Evolutionary conservation across 2,113 vertebrate species (phyloP), one percentile per base, ranked within the genome.

Genomic region (Pimephales promelas): DNA sequence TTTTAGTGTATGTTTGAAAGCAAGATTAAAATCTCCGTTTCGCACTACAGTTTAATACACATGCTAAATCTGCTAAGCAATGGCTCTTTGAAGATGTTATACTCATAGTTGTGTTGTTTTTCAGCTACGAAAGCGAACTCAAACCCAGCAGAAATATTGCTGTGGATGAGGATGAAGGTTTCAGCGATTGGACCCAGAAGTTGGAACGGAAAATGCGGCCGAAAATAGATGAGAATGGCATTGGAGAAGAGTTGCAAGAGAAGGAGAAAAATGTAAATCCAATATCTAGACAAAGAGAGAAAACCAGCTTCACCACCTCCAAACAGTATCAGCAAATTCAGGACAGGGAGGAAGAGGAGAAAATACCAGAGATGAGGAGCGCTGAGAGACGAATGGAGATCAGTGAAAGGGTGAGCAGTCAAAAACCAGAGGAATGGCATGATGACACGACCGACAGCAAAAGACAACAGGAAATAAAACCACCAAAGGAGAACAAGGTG

Each of bases 151-250:
- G 91, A 77, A 87, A 90, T 2, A 92, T 87, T 0, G 93, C 94
- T 47, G 86, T 93, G 88, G 98, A 98, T 10, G 98, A 98, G 75
- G 97, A 99, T 2, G 98, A 99, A 82, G 97, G 98, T 9, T 99
- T 99, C 88, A 94, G 96, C 0, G 97, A 98, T 90, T 98, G 97
- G 97, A 95, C 96, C 40, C 98, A 97, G 86, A 96, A 93, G 61
- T 70, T 94, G 0, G 96, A 96, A 87, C 94, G 86, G 79, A 90
- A 77, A 83, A 94, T 88, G 61, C 95, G 90, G 84, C 92, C 88
- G 3, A 87, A 89, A 86, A 94, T 87, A 72, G 66, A 70, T 0
- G 89, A 93, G 74, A 91, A 88, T 2, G 59, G 66, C 59, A 72
- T 34, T n/a, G 90, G 75, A 57, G 88, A 87, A 8, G 78, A 90